phyloP scores from a whole-genome alignment of 92 coral and sea anemone species.

The Phymanthus crucifer region DNA sequence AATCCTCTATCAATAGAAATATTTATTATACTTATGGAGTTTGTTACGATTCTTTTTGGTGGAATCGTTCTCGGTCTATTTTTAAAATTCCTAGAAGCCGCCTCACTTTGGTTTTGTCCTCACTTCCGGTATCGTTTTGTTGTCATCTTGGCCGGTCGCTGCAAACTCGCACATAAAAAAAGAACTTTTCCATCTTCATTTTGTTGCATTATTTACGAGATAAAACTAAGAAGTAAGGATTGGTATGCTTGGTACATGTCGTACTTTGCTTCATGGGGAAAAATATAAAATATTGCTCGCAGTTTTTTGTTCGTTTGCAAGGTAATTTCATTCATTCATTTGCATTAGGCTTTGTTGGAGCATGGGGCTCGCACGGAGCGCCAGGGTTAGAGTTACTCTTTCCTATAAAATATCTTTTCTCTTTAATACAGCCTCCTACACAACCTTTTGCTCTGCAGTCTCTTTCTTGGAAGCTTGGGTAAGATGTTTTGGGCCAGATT shows the following conservation, averaged over 20 bases:
- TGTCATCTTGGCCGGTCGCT: slow-evolving; percentile 15
- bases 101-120: slow-evolving; percentile 19
- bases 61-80: background rate
- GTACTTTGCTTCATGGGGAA: background rate
- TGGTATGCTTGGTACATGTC: background rate
- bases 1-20: background rate
- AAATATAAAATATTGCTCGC: background rate
- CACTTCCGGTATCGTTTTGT: slow-evolving; percentile 45
- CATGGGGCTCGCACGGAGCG: slow-evolving; percentile 42
- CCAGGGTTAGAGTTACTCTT: slow-evolving; percentile 32
- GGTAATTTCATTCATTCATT: slow-evolving; percentile 98
- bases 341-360: slow-evolving; percentile 70
- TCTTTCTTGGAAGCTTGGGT: background rate
- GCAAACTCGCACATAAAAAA: background rate
- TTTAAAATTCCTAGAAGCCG: slow-evolving; percentile 11
- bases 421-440: background rate
- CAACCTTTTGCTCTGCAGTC: background rate
- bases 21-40: background rate
- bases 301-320: slow-evolving; percentile 82
- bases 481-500: slow-evolving; percentile 9
- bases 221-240: background rate
- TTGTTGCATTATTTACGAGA: background rate
- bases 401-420: slow-evolving; percentile 23
- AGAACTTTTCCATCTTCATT: background rate
- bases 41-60: background rate